Evolutionary conservation across 2,888 invertebrate genomes (phyloP), one percentile per base, ranked within the genome.

Genomic region (Ceratothoa steindachneri): DNA sequence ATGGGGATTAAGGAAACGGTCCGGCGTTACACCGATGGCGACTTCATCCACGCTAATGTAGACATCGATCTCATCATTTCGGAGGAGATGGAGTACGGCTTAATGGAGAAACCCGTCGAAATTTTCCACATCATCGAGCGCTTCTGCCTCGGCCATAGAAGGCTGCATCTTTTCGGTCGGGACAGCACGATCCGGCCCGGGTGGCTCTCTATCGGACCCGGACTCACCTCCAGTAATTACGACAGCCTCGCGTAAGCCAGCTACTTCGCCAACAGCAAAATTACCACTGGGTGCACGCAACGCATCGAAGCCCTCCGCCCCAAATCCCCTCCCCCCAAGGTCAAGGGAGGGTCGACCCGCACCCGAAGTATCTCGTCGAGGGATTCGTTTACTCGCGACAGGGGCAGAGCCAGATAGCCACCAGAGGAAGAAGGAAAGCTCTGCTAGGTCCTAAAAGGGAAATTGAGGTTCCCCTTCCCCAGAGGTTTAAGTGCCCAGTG

Each of bases 71-170:
- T 98, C 69, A 97, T 98, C 72, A 98, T 98, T 81, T 95, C 95
- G 0, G 98, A 98, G 84, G 97, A 97, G 83, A 93, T 93, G 0
- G 94, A 94, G 83, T 96, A 94, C 83, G 97, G 97, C 0, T 93
- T 93, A 81, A 89, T 95, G 51, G 96, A 97, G 84, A 97, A 98
- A 83, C 97, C 98, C 0, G 93, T 95, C 7, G 98, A 98, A 86
- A 97, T 98, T 83, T 98, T 97, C 85, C 96, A 97, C 84, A 97
- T 98, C 80, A 97, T 97, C 84, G 97, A 98, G 85, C 97, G 97
- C 84, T 98, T 98, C 84, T 98, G 98, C 84, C 88, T 98, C 80
- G 97, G 95, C 0, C 87, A 93, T 74, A 87, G 95, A 84, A 88
- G 90, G 90, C 86, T 98, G 80, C 97, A 98, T 85, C 85, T 98